Evolutionary conservation across 2,888 invertebrate genomes (phyloP).

Genomic region (Xestia sexstrigata): DNA sequence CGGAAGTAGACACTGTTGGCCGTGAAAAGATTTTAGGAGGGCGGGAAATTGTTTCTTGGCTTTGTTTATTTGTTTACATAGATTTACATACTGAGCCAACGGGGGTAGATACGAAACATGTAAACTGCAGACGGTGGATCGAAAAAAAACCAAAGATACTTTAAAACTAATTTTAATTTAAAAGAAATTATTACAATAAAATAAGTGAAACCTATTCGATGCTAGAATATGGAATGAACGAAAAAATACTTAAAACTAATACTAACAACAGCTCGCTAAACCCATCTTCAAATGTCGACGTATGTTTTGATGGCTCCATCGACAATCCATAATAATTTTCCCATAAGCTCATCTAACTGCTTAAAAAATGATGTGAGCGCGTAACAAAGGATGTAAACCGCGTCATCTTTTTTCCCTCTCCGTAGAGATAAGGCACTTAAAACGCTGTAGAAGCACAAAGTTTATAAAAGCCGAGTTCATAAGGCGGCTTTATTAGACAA

Average conservation of each 20-base stretch:
- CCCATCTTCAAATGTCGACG: not conserved
- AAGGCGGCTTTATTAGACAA: constrained; percentile 86
- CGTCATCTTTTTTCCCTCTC: constrained; percentile 72
- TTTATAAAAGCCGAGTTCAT: constrained; percentile 86
- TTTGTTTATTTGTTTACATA: constrained; percentile 41
- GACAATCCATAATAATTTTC: constrained; percentile 33
- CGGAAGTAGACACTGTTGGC: constrained; percentile 43
- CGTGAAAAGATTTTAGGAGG: constrained; percentile 39
- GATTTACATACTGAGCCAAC: constrained; percentile 2
- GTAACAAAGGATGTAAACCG: constrained; percentile 69
- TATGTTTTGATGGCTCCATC: constrained; percentile 10
- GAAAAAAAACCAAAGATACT: no score
- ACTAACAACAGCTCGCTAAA: no score
- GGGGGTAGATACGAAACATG: no score
- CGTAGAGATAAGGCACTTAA: constrained; percentile 75
- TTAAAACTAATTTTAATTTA: no score
- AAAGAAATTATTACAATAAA: no score
- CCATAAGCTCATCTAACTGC: constrained; percentile 40
- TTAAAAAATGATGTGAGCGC: constrained; percentile 60
- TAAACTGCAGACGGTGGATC: no score
- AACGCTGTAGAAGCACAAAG: constrained; percentile 77
- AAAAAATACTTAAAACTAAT: no score
- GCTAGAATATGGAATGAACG: no score
- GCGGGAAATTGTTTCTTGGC: constrained; percentile 47
- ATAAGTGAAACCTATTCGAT: no score